Percentiles rank a stretch among this genome's conserved stretches.
Evolutionary conservation across 2,888 invertebrate genomes (phyloP).

Genomic region (Mechanitis messenoides): DNA sequence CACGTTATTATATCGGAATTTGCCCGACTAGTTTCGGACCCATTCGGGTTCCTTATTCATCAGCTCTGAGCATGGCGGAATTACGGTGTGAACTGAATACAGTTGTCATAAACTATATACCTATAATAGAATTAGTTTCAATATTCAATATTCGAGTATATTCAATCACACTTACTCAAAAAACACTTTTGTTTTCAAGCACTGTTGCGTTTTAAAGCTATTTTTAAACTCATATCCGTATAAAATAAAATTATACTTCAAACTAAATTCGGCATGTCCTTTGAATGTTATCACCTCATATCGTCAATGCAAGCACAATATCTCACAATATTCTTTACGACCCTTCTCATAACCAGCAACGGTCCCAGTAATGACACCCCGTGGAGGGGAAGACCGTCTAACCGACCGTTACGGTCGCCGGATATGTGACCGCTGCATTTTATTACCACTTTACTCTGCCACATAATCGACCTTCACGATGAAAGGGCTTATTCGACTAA

Average conservation of each 20-base stretch:
- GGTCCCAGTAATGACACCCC: constrained; percentile 70
- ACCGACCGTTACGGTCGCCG: constrained; percentile 70
- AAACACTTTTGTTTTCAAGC: no score
- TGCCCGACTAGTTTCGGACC: no score
- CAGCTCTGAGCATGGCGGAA: no score
- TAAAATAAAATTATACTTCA: constrained; percentile 49
- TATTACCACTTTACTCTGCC: constrained; percentile 76
- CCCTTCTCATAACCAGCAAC: constrained; percentile 73
- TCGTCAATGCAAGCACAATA: constrained; percentile 66
- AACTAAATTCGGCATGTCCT: constrained; percentile 57
- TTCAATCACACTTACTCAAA: no score
- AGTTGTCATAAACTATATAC: no score
- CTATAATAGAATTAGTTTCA: no score
- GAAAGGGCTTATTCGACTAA: constrained; percentile 68
- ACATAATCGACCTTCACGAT: constrained; percentile 75
- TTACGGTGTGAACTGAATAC: no score
- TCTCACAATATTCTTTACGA: constrained; percentile 76
- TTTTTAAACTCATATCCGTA: not conserved
- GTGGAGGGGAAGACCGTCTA: constrained; percentile 64
- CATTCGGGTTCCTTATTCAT: no score
- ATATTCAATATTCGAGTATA: no score
- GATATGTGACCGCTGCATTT: constrained; percentile 77
- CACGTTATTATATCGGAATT: no score
- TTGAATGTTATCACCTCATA: constrained; percentile 69
- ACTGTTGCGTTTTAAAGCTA: no score